Evolutionary conservation across 2,797 vertebrate genomes (phyloP), one percentile per base, ranked within the genome.

Genomic region (Hylomyscus alleni): DNA sequence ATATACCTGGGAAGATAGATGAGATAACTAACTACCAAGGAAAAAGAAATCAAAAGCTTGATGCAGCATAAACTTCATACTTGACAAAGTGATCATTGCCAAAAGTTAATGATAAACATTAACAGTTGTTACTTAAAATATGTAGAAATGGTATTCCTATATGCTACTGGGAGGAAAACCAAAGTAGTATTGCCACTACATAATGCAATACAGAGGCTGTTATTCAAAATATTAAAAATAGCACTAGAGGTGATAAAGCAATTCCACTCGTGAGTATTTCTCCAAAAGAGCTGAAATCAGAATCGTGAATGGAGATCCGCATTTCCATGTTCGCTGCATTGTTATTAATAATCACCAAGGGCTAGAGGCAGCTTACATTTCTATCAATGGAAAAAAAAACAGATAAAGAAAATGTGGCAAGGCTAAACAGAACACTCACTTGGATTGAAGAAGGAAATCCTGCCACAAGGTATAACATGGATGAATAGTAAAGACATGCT

Each of bases 41-140:
- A 81, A 77, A 62, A 24, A 29, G n/a, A 96, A 90, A 90, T 12
- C 31, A 19, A 94, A 75, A 87, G 19, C 24, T 92, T 52, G 67
- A 56, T 22, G 44, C 31, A 20, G 76, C 3, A 8, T 80, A n/a
- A 58, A 69, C 47, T 31, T 69, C 13, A 69, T 37, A 44, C 14
- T 10, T 26, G 34, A 13, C 34, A 90, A 47, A 62, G 54, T 14
- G 26, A 62, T 19, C 22, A 40, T 34, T 54, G 67, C 19, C 9
- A 83, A 83, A 91, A 73, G 73, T 60, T 26, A 58, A 73, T 80
- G 52, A 77, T 77, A 77, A 15, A 15, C 75, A 47, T 54, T 80
- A 22, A 80, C 20, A 80, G 54, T n/a, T 52, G 47, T 78, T 56
- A n/a, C 50, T 80, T 13, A 80, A 80, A 80, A n/a, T 54, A 11